Evolutionary conservation across 2,888 invertebrate species (phyloP).

Genomic region (Empis stercorea): DNA sequence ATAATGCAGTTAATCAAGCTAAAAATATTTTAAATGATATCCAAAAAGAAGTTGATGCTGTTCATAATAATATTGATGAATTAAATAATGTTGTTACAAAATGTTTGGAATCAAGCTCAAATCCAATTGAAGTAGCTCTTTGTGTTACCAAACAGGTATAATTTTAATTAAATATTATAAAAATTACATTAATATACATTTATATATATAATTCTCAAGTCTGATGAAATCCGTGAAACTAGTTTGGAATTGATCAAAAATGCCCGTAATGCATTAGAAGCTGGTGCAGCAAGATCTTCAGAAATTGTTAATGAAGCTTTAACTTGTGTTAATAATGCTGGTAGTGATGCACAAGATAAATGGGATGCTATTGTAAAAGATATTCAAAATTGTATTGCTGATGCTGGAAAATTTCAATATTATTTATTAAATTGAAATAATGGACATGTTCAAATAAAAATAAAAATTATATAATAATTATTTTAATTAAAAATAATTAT

Average conservation of each 20-base stretch:
- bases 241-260: not conserved
- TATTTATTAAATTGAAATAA: not conserved
- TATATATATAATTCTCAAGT: not conserved
- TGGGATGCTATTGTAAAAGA: not conserved
- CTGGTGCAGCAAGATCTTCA: not conserved
- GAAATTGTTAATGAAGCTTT: not conserved
- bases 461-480: not conserved
- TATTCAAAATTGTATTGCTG: not conserved
- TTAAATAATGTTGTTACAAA: not conserved
- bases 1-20: not conserved
- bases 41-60: not conserved
- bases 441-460: not conserved
- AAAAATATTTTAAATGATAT: not conserved
- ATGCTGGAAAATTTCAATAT: not conserved
- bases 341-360: not conserved
- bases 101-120: not conserved
- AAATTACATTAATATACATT: too few relatives aligned
- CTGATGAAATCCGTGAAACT: not conserved
- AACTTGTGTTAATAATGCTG: not conserved
- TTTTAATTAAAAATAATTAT: not conserved
- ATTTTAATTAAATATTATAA: not conserved
- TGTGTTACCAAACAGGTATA: not conserved
- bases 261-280: not conserved
- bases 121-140: not conserved
- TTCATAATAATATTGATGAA: not conserved